Base-by-base conservation (phyloP, 2,888 invertebrate species). In the Cataglyphis livida region DNA sequence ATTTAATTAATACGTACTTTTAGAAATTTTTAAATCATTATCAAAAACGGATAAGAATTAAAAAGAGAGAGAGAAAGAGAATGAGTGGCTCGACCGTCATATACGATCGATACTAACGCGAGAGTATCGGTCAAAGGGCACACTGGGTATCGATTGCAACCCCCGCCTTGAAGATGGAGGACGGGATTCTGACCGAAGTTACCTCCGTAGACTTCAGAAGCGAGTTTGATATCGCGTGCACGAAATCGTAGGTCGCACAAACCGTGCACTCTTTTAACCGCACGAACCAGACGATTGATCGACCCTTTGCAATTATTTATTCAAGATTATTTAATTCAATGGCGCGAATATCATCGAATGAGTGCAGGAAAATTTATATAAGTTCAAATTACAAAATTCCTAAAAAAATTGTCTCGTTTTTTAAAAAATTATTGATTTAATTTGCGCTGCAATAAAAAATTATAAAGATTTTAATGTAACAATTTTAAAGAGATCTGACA, bases 81-180 rank as follows among this genome's bases (percentile, higher is more conserved):
- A 51, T 51, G 51, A 51, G 7, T n/a, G 7, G 1, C n/a, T 35
- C 57, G 18, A 70, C 57, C 10, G n/a, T 59, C 18, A 41, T 25
- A 57, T 9, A 57, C 57, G 15, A 54, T 59, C 70, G 28, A 59
- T 78, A 70, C 57, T 21, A 54, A 71, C 32, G 21, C 25, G 44
- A 54, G 48, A 61, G 76, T 83, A 84, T 84, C 81, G 82, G 85
- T 70, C 62, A 15, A 74, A 82, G 86, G 86, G 59, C 86, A 81
- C 74, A 73, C 78, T 85, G 83, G 85, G 85, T 90, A 90, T 90
- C 89, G 90, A 90, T 90, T 90, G 86, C 92, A 92, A 91, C 90
- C 91, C 90, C 89, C 87, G 90, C 89, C 90, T 89, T 87, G 88
- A 91, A 92, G 89, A 90, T 89, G 88, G 90, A 88, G 87, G 89